These are phyloP conservation scores for Saccopteryx bilineata DNA, from an alignment of 2,113 vertebrate genomes.

Conservation along the genomic window DNA sequence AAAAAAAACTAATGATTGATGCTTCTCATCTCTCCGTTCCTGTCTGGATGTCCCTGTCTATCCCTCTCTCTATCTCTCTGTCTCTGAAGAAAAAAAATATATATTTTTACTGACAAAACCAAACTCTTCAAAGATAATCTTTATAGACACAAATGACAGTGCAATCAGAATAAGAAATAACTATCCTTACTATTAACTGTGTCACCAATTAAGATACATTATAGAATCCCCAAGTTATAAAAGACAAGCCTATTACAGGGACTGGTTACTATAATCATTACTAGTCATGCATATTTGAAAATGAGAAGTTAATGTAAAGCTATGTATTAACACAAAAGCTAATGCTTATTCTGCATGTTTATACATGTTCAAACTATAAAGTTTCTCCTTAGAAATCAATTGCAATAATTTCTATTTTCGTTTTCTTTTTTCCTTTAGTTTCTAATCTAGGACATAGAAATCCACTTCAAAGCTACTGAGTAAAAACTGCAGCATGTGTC, in stretches of 20 bases:
- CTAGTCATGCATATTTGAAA: conserved; percentile 38
- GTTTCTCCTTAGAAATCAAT: conserved; percentile 54
- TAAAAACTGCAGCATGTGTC: not conserved
- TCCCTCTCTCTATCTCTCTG: no score
- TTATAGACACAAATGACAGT: conserved; percentile 51
- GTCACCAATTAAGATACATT: conserved; percentile 16
- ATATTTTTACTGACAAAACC: conserved; percentile 6
- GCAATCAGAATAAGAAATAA: not conserved
- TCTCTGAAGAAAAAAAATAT: no score
- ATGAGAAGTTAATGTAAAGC: conserved; percentile 42
- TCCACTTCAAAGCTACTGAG: conserved; percentile 44
- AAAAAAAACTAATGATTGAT: no score
- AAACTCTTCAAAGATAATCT: conserved; percentile 47
- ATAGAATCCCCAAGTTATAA: conserved; percentile 40
- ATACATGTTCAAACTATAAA: not conserved
- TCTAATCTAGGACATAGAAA: not conserved
- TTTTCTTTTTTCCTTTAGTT: conserved; percentile 14
- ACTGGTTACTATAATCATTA: conserved; percentile 45
- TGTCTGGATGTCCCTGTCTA: no score
- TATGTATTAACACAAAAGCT: conserved; percentile 49
- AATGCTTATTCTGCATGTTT: conserved; percentile 5
- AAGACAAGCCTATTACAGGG: not conserved
- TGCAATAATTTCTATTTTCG: not conserved
- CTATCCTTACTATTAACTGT: conserved; percentile 43
- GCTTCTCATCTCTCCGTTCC: no score